These are phyloP conservation scores for Cetoscarus ocellatus DNA, from an alignment of 2,797 vertebrate genomes.

Conservation along the genomic window DNA sequence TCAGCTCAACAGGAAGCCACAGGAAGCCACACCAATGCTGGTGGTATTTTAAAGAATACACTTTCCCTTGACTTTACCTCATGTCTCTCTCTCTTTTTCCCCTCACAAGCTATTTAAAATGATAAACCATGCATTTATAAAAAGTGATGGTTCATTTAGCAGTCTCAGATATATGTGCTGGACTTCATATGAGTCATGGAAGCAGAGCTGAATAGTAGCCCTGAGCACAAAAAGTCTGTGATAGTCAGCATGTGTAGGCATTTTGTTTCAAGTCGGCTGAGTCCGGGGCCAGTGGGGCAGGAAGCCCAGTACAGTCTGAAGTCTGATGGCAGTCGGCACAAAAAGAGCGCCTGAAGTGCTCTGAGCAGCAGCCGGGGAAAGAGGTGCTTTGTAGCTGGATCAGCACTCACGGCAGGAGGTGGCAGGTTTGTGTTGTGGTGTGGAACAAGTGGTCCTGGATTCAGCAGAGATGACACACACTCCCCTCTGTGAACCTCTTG, in stretches of 20 bases:
- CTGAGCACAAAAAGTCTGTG: conserved; percentile 19
- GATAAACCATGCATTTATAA: not conserved
- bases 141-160: conserved; percentile 20
- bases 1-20: conserved; percentile 33
- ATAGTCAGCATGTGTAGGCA: conserved; percentile 42
- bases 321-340: conserved; percentile 64
- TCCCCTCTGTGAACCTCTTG: conserved; percentile 54
- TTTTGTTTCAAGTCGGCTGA: conserved; percentile 37
- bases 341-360: conserved; percentile 54
- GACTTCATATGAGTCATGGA: conserved; percentile 5
- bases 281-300: conserved; percentile 51
- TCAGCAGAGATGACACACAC: conserved; percentile 63
- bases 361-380: conserved; percentile 49
- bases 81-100: not conserved
- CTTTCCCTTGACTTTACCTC: not conserved
- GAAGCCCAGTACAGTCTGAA: conserved; percentile 55
- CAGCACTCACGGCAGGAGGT: conserved; percentile 55
- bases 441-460: conserved; percentile 68
- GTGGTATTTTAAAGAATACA: conserved; percentile 3
- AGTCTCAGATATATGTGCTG: not conserved
- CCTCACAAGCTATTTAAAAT: too few relatives aligned
- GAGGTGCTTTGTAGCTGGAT: conserved; percentile 71
- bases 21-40: conserved; percentile 26
- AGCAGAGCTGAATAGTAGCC: conserved; percentile 11
- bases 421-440: conserved; percentile 60